Evolutionary conservation across 2,797 vertebrate genomes (phyloP), one percentile per base, ranked within the genome.

Genomic region (Arremon brunneinucha): DNA sequence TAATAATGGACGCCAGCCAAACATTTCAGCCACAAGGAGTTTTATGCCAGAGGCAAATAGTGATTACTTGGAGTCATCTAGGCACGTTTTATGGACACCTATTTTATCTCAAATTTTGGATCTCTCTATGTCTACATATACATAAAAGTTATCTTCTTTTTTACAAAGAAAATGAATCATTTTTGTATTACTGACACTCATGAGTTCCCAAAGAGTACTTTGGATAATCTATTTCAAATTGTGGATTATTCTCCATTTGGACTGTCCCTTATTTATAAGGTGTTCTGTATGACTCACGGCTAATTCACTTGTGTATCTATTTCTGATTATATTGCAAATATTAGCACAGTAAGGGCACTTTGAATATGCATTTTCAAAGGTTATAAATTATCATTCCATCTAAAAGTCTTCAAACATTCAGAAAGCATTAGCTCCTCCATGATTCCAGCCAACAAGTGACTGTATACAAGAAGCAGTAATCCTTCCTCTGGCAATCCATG

Each of bases 351-450:
- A 89, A 87, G 43, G 10, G 27, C 56, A 79, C 32, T 79, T 64
- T 24, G 18, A 44, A 43, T 52, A 59, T 63, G 56, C 8, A 35
- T 82, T 82, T 79, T 52, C 43, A 24, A 10, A 59, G 27, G 63
- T 8, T 60, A 63, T 77, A 89, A 89, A 64, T 79, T 41, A 77
- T 67, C 63, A 67, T 22, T 71, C 24, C 37, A 90, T 80, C 20
- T 44, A 70, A 84, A 93, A 87, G 77, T 82, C 52, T 69, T 92
- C 65, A 83, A 89, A 82, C 37, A 46, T 68, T 91, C 74, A 89
- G 55, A 82, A 90, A 93, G 30, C 52, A 70, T 90, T 56, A 90
- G 15, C 24, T 30, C 49, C 41, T 55, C 14, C 6, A 50, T 11
- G 14, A 56, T 47, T 70, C 32, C n/a, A 67, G 52, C 34, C 75